Base-by-base conservation (phyloP, 2,888 invertebrate genomes). In the Bombylius major region DNA sequence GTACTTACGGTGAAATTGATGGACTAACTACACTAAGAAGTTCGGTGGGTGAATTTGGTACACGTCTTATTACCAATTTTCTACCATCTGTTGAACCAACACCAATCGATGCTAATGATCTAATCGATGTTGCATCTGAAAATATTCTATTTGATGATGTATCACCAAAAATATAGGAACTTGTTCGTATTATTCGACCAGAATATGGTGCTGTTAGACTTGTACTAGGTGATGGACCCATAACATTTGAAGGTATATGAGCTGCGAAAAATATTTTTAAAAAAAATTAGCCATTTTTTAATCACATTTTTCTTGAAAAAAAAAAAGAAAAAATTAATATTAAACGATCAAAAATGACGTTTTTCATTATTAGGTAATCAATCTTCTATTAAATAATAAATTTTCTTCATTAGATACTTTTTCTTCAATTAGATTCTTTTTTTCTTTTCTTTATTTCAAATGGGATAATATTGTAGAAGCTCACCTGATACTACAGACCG, bases 51-150 rank as follows among this genome's bases (percentile, higher is more conserved):
- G 90, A 88, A 54, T 87, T 88, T 56, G 90, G 90, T 64, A 90
- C 88, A 68, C 87, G 79, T 66, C 86, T 78, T 65, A 90, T 87
- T 65, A 89, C 88, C 79, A 91, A 81, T 76, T 87, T 87, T 65
- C 86, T 82, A 50, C 91, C 91, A 75, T 91, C 90, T 47, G 90
- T 90, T 60, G 89, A 90, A 42, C 91, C 91, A 82, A 91, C 86
- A 53, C 89, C 89, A 64, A 90, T 88, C 53, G 89, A 89, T 56
- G 89, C 87, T 65, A 89, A 80, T 50, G 89, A 89, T 61, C 87
- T 78, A 61, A 88, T 81, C 42, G 88, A 88, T 42, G 83, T 82
- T 50, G 83, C 84, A 76, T 87, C 87, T 54, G 79, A 76, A 63
- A 74, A 77, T 61, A 77, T 72, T 61, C 69, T 71, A 60, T 73